Conservation (phyloP, 2,888 invertebrate genomes). For the Dicycla oo region DNA sequence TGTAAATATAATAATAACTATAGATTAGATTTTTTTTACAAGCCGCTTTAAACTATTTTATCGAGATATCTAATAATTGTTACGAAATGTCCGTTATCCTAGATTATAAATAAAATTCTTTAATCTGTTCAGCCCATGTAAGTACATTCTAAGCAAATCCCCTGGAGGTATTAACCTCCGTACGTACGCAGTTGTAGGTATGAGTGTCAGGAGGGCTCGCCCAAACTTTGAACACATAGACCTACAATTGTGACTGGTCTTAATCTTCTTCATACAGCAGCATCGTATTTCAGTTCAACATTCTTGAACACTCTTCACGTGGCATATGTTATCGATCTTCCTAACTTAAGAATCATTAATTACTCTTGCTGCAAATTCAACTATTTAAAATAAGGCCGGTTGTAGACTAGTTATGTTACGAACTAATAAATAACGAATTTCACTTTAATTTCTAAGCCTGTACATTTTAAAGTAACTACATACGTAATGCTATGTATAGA, state of each 20-base stretch:
- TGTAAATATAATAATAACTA: constrained; percentile 80
- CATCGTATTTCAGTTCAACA: constrained; percentile 41
- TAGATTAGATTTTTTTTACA: constrained; percentile 82
- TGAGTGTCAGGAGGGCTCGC: constrained; percentile 41
- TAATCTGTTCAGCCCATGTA: constrained; percentile 50
- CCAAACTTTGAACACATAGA: constrained; percentile 56
- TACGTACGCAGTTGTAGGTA: constrained; percentile 50
- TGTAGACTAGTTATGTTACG: constrained; percentile 69
- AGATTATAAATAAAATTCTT: constrained; percentile 60
- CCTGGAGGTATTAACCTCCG: constrained; percentile 40
- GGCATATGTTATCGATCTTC: constrained; percentile 56
- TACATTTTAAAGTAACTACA: constrained; percentile 73
- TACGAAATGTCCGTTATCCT: constrained; percentile 63
- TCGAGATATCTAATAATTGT: constrained; percentile 66
- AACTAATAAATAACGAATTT: constrained; percentile 78
- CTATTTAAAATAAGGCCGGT: constrained; percentile 59
- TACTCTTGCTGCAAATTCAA: constrained; percentile 62
- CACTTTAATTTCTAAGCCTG: constrained; percentile 77
- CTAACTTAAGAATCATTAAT: constrained; percentile 56
- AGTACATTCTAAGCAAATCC: constrained; percentile 51
- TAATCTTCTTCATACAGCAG: constrained; percentile 40
- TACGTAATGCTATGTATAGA: constrained; percentile 73
- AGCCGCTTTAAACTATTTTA: constrained; percentile 74
- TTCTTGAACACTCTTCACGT: constrained; percentile 38
- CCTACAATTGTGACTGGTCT: constrained; percentile 43